Evolutionary conservation across 2,797 vertebrate genomes (phyloP), one percentile per base, ranked within the genome.

Genomic region (Lycodopsis pacificus): DNA sequence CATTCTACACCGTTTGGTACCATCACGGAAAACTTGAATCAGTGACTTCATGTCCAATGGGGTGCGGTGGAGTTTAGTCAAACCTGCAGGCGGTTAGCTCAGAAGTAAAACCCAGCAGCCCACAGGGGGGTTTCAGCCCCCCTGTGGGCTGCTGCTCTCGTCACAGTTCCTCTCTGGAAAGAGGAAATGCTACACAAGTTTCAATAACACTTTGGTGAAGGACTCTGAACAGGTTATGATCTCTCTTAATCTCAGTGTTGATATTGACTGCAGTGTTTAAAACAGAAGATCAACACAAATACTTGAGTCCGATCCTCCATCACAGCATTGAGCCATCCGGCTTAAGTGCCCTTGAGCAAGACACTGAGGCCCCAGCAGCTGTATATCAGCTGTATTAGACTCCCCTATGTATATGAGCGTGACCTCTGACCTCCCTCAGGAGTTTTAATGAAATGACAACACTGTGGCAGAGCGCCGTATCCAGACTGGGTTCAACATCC

Each of bases 81-180:
- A 54, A 73, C 14, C 17, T 62, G 30, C 25, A 7, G 19, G 11
- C 44, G 54, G 42, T 75, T 17, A 20, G 19, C 11, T 68, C 44
- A 79, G 62, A 85, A 82, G 64, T 81, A 76, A 90, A 90, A 89
- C 77, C 63, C 20, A 19, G n/a, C 57, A 79, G 81, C 78, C 77
- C 77, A 85, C 81, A 0, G 40, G 40, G 70, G 90, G 76, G 70
- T 54, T 79, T 74, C 49, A 81, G 44, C 15, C 13, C 44, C 27
- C 3, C 27, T 27, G 27, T 27, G 27, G 38, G 38, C 38, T 15
- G 42, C 42, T 44, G 42, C 42, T 69, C 25, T 81, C 56, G 7
- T 86, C 89, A 89, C 0, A 22, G 12, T 90, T 76, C 86, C 81
- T 65, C 25, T 36, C 30, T 40, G 34, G 36, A 66, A 81, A 68